Evolutionary conservation across 2,888 invertebrate species (phyloP), one percentile per base, ranked within the genome.

Genomic region (Orthosia gracilis): DNA sequence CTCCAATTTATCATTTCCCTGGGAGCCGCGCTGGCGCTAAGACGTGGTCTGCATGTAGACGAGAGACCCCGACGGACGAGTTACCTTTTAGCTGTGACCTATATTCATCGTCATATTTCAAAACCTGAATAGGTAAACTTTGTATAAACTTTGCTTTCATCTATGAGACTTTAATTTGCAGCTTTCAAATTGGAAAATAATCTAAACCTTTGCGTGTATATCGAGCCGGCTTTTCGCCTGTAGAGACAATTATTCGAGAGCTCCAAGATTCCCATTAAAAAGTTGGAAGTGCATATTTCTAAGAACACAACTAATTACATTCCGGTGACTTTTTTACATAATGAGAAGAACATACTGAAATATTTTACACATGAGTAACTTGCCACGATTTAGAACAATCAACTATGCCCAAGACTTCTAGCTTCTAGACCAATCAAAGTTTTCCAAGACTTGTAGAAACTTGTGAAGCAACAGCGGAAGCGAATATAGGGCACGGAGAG

Each of bases 41-140:
- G 54, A 69, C 78, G 78, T 69, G 83, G 45, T 69, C 78, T 73
- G 83, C 73, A 72, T 78, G 23, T 40, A 67, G 18, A 57, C 67
- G 45, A n/a, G 50, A 47, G 50, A 4, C 49, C 31, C 54, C n/a
- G n/a, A 52, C 31, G 63, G 59, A 40, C 23, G 45, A 68, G 15
- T 40, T 23, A 66, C 65, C 45, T 63, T 49, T 12, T 59, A 45
- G 2, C 40, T 55, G 50, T 45, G 21, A 69, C 61, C 66, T 52
- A 58, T n/a, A 68, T 73, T 63, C 54, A 69, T n/a, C 50, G 23
- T 21, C n/a, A 65, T 45, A 62, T 21, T 49, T 63, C 15, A 61
- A 40, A 68, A 64, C 15, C 57, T 45, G 18, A 73, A 67, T 45
- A 52, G 13, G 23, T 75, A 52, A 50, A 50, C 1, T 61, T 73